Conservation (phyloP, 2,113 vertebrate genomes). For the Thalassoma bifasciatum region DNA sequence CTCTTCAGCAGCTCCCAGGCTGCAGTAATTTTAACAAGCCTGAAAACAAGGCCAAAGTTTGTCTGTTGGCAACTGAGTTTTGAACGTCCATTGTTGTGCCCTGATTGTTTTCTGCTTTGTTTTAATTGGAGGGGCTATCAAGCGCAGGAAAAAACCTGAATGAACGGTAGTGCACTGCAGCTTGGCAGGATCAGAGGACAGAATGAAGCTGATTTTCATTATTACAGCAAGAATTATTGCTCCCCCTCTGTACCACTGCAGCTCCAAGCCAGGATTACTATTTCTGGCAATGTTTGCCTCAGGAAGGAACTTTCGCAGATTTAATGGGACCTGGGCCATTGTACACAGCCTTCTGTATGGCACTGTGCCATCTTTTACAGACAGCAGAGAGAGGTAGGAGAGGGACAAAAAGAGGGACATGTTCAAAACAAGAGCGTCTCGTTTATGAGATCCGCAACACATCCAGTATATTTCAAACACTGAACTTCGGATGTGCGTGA, state of each 20-base stretch:
- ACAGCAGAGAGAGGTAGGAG: constrained; percentile 72
- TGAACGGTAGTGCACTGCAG: constrained; percentile 85
- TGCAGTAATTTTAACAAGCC: not conserved
- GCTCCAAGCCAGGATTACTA: constrained; percentile 91
- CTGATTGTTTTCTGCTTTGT: constrained; percentile 80
- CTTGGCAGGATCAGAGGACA: constrained; percentile 87
- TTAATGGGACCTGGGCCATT: constrained; percentile 98
- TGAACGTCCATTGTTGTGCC: constrained; percentile 81
- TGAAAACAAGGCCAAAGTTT: constrained; percentile 36
- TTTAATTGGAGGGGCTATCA: constrained; percentile 90
- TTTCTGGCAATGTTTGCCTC: constrained; percentile 95
- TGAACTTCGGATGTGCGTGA: constrained; percentile 30
- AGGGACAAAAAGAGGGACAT: constrained; percentile 79
- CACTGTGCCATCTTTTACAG: constrained; percentile 85
- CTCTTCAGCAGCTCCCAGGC: not conserved
- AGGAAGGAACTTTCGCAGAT: constrained; percentile 98
- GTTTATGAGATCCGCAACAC: constrained; percentile 61
- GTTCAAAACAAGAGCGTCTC: constrained; percentile 63
- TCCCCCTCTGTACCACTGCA: constrained; percentile 87
- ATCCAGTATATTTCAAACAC: constrained; percentile 30
- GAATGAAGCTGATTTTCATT: constrained; percentile 95
- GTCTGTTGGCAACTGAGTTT: constrained; percentile 39
- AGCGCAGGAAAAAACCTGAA: constrained; percentile 86
- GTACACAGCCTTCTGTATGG: constrained; percentile 98
- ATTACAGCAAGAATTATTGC: constrained; percentile 91